Evolutionary conservation across 2,888 invertebrate genomes (phyloP), one percentile per base, ranked within the genome.

Genomic region (Helobdella robusta): DNA sequence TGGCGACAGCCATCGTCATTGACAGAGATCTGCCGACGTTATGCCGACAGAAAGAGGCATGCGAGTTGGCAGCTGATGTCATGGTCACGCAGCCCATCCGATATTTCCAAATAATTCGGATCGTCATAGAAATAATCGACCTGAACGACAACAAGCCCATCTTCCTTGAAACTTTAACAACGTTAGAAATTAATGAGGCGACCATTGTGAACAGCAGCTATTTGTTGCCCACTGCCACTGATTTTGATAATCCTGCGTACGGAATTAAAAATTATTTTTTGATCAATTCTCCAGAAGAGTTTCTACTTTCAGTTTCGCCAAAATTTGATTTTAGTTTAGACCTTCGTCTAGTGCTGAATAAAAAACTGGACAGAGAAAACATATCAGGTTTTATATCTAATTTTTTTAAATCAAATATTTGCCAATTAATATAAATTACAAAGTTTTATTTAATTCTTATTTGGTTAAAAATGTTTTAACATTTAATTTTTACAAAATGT

Each of bases 111-210:
- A 67, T 67, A 0, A 68, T 71, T 56, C 70, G 70, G 52, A 64
- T 71, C 20, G 64, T 36, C 28, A 64, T 71, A 23, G 61, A 70
- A n/a, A 66, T 71, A 32, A 18, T 61, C 15, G 71, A 71, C 54
- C 54, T 67, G 50, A 71, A 71, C 61, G 71, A 71, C 67, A 71
- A 71, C 60, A 36, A 58, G 25, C 71, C 71, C 4, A 56, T 59
- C 30, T 71, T 70, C 54, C 54, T 61, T n/a, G 69, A 69, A 25
- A 20, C 52, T 18, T 61, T 64, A 44, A 67, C 70, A 35, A 40
- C 54, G 44, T 56, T 67, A n/a, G 59, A 63, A 44, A 66, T 71
- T 35, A 64, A 64, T 36, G 71, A 71, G 46, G 67, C 68, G 15
- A 66, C 71, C 1, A 35, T 54, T 18, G 63, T 64, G 11, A 68